These are phyloP conservation scores for Rhyacophila brunnea DNA, from an alignment of 1,140 invertebrate genomes.

Conservation along the genomic window DNA sequence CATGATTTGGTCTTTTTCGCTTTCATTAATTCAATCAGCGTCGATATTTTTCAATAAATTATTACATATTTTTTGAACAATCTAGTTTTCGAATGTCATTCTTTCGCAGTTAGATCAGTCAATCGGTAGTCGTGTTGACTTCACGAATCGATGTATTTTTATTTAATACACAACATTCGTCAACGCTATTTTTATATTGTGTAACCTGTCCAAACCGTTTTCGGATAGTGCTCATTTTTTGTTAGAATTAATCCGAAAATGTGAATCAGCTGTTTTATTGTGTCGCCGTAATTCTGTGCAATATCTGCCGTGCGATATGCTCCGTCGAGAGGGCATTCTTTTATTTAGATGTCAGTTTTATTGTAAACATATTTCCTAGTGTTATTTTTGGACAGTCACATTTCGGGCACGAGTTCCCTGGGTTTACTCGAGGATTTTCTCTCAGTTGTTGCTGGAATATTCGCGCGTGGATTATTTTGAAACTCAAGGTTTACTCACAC, in stretches of 20 bases:
- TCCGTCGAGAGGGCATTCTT: constrained; percentile 5
- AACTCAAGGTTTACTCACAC: too few species aligned
- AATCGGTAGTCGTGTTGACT: constrained; percentile 12
- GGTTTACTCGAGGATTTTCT: too few species aligned
- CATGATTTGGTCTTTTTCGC: constrained; percentile 24
- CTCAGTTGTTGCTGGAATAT: too few species aligned
- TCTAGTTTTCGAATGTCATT: not conserved
- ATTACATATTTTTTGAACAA: constrained; percentile 3
- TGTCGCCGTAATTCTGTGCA: not conserved
- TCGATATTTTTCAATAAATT: not conserved
- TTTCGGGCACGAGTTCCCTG: not conserved
- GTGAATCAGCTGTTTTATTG: too few species aligned
- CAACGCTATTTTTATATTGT: constrained; percentile 14
- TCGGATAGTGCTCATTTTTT: too few species aligned
- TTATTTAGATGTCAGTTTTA: constrained; percentile 9
- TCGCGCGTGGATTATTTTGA: too few species aligned
- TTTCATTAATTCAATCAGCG: constrained; percentile 15
- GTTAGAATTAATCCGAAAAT: too few species aligned
- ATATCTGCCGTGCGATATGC: constrained; percentile 11
- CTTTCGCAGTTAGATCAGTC: too few species aligned
- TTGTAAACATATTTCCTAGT: constrained; percentile 14
- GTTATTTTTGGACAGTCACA: constrained; percentile 18
- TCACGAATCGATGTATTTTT: constrained; percentile 6
- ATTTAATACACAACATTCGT: constrained; percentile 3
- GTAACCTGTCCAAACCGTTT: constrained; percentile 6